phyloP scores from a whole-genome alignment of 1,140 invertebrate genomes.

The Chlorops oryzae region DNA sequence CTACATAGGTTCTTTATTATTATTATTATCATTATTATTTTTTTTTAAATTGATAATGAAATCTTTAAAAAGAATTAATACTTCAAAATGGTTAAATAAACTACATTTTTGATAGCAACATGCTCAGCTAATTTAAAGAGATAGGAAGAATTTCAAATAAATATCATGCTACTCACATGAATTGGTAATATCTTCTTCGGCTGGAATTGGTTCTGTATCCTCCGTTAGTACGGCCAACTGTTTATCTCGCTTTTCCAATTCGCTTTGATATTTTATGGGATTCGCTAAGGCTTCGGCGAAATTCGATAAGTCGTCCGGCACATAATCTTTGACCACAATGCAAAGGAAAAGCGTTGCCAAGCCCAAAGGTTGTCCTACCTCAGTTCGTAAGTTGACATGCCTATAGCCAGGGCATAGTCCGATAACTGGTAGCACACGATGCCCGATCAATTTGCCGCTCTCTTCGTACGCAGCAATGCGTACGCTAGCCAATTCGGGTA shows the following conservation, averaged over 20 bases:
- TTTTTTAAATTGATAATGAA: too few relatives aligned
- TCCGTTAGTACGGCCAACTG: slow-evolving; percentile 87
- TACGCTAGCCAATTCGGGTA: slow-evolving; percentile 93
- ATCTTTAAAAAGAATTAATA: too few relatives aligned
- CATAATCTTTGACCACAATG: slow-evolving; percentile 93
- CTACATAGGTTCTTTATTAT: too few relatives aligned
- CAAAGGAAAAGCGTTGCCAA: slow-evolving; percentile 86
- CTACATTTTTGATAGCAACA: too few relatives aligned
- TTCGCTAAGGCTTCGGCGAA: slow-evolving; percentile 95
- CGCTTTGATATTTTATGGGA: slow-evolving; percentile 94
- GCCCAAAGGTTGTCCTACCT: slow-evolving; percentile 89
- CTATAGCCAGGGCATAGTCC: slow-evolving; percentile 92
- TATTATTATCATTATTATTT: too few relatives aligned
- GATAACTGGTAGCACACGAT: slow-evolving; percentile 91
- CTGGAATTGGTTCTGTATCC: slow-evolving; percentile 57
- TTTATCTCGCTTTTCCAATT: slow-evolving; percentile 84
- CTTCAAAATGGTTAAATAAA: too few relatives aligned
- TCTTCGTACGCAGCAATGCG: slow-evolving; percentile 97
- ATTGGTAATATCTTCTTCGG: slow-evolving; percentile 46
- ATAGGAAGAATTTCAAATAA: too few relatives aligned
- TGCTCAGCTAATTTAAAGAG: too few relatives aligned
- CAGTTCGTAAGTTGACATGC: slow-evolving; percentile 80
- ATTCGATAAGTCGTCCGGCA: slow-evolving; percentile 88
- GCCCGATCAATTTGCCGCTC: slow-evolving; percentile 86
- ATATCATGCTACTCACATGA: slow-evolving; percentile 45